Base-by-base conservation (phyloP, 2,888 invertebrate genomes). In the Tipula confusa region DNA sequence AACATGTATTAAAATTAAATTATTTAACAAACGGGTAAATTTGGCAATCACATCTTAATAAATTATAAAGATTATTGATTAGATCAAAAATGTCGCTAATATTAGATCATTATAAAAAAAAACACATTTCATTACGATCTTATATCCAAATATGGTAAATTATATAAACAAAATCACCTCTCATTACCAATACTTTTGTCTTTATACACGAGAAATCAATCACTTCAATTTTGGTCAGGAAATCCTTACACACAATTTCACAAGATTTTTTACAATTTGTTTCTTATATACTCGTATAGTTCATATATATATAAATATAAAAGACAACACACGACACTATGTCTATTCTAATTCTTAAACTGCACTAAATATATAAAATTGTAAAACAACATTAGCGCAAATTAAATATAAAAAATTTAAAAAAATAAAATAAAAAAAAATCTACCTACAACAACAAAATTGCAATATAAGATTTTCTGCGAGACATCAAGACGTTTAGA, bases 301-400 rank as follows among this genome's bases (percentile, higher is more conserved):
- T n/a, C 3, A 15, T 43, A n/a, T 43, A 48, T 48, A 48, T 64
- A n/a, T 43, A 3, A n/a, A 2, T 64, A 64, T 9, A 24, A 64
- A 64, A 64, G 24, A 24, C 18, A 64, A 64, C 64, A 64, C 64
- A 64, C 24, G 64, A 64, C 64, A 64, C 64, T 6, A 64, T 64
- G 64, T 64, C 64, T 64, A 64, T 64, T 64, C 64, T 64, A 64
- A 64, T 64, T 64, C 64, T 64, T 64, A 24, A 24, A 64, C 64
- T 64, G 64, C 64, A 64, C 64, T 64, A 64, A 64, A 64, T 24
- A 64, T 64, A 64, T 64, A 64, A 64, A 64, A 64, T 13, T 64
- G 64, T 64, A 64, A 64, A 64, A 64, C 11, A 64, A 64, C 64
- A 64, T 64, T 64, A 64, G 64, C 24, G 64, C 64, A 64, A 64